These are phyloP conservation scores for Peromyscus attwateri DNA, from an alignment of 2,797 vertebrate species.

Conservation along the genomic window DNA sequence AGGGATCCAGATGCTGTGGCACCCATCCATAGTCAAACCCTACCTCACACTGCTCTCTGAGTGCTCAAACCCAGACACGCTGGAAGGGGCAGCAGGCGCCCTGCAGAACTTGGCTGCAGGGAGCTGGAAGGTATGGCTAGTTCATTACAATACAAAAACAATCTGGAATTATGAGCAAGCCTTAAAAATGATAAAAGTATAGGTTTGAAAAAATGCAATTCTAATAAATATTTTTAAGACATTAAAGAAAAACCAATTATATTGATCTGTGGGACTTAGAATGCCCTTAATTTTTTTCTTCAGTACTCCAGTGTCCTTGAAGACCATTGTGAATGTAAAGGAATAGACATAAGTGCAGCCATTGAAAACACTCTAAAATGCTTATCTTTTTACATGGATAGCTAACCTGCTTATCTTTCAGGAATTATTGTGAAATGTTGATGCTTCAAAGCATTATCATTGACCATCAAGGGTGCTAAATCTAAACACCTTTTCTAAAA, in stretches of 20 bases:
- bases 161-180: constrained; percentile 37
- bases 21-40: constrained; percentile 99
- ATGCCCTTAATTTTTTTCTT: constrained; percentile 6
- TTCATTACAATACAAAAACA: constrained; percentile 71
- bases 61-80: constrained; percentile 99
- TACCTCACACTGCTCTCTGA: constrained; percentile 99
- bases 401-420: constrained; percentile 3
- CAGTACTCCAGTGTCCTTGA: constrained; percentile 18
- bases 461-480: background rate
- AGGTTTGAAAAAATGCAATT: background rate
- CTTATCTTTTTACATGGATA: background rate
- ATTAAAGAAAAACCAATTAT: background rate
- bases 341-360: background rate
- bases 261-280: background rate
- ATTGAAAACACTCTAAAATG: background rate
- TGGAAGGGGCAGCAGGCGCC: constrained; percentile 98
- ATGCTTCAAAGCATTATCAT: background rate
- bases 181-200: background rate
- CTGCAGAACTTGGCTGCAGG: constrained; percentile 99
- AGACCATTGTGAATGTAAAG: background rate
- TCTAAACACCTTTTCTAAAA: background rate
- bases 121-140: constrained; percentile 96
- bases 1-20: constrained; percentile 99
- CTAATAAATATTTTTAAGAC: background rate
- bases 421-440: background rate